Base-by-base conservation (phyloP, 2,888 invertebrate genomes). In the Tenthredo livida region DNA sequence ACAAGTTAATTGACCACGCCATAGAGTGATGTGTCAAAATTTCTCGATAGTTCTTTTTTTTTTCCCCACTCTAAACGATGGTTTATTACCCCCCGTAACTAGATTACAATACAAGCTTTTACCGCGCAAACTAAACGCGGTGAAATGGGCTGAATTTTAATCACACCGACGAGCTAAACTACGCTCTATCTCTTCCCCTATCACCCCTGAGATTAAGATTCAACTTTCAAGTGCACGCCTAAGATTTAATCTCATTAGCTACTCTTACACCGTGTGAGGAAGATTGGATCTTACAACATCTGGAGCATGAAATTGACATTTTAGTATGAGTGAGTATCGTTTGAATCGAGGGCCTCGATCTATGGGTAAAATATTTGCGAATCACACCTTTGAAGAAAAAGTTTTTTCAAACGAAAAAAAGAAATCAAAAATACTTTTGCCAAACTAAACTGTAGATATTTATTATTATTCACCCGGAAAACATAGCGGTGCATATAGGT, bases 111-210 rank as follows among this genome's bases (percentile, higher is more conserved):
- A 17, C 50, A 21, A 29, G 6, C 54, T 77, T 54, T 80, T 37
- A 80, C 80, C 61, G 61, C 80, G 21, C 12, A 80, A 80, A 80
- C 29, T 54, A 25, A 58, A 58, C 33, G 21, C 37, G 80, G 21
- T 40, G 12, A 80, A 61, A 80, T n/a, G 40, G 58, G 80, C 10
- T 61, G 80, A 80, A 80, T 80, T 80, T 80, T 80, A 61, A 80
- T 80, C 37, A n/a, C 80, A 77, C 77, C 29, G 10, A 33, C 33
- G 54, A n/a, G 40, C 40, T 43, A n/a, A 70, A n/a, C 43, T 75
- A 5, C 75, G 15, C 17, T 21, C 2, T 47, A 25, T 47, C 25
- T 29, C 25, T 50, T 17, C 15, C 40, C 40, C 9, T 40, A 29
- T 29, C 10, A 21, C 40, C n/a, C n/a, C 12, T 21, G 37, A 61